Conservation (phyloP, 2,113 vertebrate genomes). For the Centropus unirufus region DNA sequence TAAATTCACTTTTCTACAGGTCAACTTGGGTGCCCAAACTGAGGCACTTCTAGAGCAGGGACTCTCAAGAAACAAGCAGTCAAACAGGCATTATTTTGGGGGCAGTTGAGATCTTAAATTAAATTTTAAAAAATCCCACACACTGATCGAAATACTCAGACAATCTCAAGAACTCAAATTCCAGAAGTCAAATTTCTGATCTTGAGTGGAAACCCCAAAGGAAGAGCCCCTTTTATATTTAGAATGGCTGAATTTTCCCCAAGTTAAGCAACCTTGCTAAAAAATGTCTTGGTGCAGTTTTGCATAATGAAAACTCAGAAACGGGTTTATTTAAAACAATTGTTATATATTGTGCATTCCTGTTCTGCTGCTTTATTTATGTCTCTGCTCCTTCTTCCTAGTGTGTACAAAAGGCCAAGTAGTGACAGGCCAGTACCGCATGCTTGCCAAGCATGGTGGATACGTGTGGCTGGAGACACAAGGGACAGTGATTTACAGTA, state of each 20-base stretch:
- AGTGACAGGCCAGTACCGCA: conserved; percentile 89
- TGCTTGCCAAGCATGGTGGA: conserved; percentile 92
- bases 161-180: neutral
- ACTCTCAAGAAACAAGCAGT: neutral
- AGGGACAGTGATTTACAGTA: conserved; percentile 88
- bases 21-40: neutral
- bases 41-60: neutral
- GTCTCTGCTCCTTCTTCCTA: conserved; percentile 55
- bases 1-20: neutral
- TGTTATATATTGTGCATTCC: neutral
- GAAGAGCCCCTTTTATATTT: neutral
- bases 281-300: neutral
- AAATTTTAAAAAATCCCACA: neutral
- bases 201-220: neutral
- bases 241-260: neutral
- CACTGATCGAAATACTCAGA: neutral
- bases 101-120: neutral
- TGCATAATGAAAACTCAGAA: neutral
- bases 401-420: conserved; percentile 93
- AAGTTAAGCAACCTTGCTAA: neutral
- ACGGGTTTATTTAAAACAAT: neutral
- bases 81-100: neutral
- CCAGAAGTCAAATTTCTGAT: neutral
- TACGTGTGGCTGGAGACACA: conserved; percentile 96
- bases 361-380: neutral